A percentile compares a stretch with the other conserved stretches of the same genome.
Conservation (phyloP, 2,888 invertebrate species). For the Coenonympha glycerion region DNA sequence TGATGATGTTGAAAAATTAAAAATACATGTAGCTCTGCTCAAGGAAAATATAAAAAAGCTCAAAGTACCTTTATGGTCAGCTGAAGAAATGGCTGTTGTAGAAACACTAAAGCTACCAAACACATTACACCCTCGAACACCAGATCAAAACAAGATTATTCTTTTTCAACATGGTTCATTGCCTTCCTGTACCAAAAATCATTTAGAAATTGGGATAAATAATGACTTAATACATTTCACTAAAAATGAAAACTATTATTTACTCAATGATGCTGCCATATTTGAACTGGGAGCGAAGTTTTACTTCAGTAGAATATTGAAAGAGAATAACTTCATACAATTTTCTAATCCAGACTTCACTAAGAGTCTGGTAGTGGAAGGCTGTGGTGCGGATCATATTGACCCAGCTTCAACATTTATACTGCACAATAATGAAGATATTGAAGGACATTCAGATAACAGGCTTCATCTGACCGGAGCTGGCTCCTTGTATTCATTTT, state of each 20-base stretch:
- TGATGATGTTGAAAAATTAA: conserved; percentile 68
- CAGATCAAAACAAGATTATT: conserved; percentile 53
- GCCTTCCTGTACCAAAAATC: conserved; percentile 59
- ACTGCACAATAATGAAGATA: conserved; percentile 74
- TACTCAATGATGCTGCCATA: conserved; percentile 80
- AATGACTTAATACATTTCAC: conserved; percentile 75
- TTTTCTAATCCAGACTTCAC: conserved; percentile 87
- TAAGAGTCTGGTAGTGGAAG: conserved; percentile 84
- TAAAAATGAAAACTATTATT: conserved; percentile 77
- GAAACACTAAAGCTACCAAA: conserved; percentile 83
- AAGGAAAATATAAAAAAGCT: conserved; percentile 80
- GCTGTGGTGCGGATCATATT: conserved; percentile 78
- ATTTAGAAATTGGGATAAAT: conserved; percentile 73
- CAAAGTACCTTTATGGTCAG: conserved; percentile 79
- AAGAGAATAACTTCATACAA: conserved; percentile 74
- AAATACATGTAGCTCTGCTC: conserved; percentile 71
- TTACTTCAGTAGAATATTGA: conserved; percentile 61
- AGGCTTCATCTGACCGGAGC: conserved; percentile 85
- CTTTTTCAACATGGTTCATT: conserved; percentile 41
- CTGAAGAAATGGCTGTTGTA: conserved; percentile 82
- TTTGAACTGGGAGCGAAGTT: conserved; percentile 80
- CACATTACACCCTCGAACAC: conserved; percentile 78
- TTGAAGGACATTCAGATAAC: conserved; percentile 71
- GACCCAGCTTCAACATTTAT: conserved; percentile 76
- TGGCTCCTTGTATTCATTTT: conserved; percentile 82